Base-by-base conservation (phyloP, 2,113 vertebrate species). In the Xiphophorus couchianus region DNA sequence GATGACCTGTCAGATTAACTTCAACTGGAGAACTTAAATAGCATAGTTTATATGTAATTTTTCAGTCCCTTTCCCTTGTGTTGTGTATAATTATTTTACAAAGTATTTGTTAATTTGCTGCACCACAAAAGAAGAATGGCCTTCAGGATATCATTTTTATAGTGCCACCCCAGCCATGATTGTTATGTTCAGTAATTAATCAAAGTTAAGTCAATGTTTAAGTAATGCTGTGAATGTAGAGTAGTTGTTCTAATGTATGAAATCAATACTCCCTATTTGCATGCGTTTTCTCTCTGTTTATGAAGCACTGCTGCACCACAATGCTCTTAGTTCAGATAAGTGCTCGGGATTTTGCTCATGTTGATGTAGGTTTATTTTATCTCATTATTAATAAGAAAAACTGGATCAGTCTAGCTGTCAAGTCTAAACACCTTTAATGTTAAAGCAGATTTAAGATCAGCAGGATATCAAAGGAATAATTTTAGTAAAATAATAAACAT, bases 171-270 rank as follows among this genome's bases (percentile, higher is more conserved):
- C 1, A 0, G 64, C 30, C 35, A 37, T 29, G 27, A 79, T 63
- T 61, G 58, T 71, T 68, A 22, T 51, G 8, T n/a, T 68, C 10
- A 29, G 29, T 69, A 62, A 70, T 83, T 80, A 71, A 75, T 62
- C 62, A 74, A 51, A 82, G 60, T 62, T n/a, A 48, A 78, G 58
- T 15, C 29, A 37, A 67, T 81, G 74, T 71, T 66, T 62, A 72
- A 61, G 12, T 28, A 9, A 37, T 75, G 73, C n/a, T 62, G 62
- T 82, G 39, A 39, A 73, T 71, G 15, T 66, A 44, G 74, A 84
- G 69, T 14, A 27, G 51, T 62, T 86, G 54, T 73, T 73, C 35
- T 74, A 27, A 19, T 74, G 33, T 58, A 77, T 80, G 33, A 68
- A 74, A 76, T 67, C 44, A 75, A 70, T 39, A 27, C 39, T 73